Base-by-base conservation (phyloP, 2,888 invertebrate species). In the Gymnosoma rotundatum region DNA sequence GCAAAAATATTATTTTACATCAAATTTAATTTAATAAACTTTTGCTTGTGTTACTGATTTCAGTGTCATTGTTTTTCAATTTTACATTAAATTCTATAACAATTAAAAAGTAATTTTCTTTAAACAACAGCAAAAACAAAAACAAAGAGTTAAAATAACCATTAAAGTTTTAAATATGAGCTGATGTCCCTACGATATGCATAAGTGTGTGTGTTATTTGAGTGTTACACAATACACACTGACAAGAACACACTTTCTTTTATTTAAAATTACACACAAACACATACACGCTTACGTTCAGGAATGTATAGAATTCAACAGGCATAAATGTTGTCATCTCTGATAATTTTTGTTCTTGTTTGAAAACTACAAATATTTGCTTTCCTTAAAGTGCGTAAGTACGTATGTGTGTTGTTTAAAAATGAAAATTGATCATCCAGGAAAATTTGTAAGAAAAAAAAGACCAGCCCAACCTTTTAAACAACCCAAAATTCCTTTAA, bases 21-120 rank as follows among this genome's bases (percentile, higher is more conserved):
- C 12, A 20, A 21, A 16, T 5, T 48, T 48, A 48, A 16, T 50
- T 66, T 48, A 50, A 48, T 66, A 50, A 50, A 66, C 18, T 66
- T 7, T 50, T n/a, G 14, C 21, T 25, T 8, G 8, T 10, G 45
- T 48, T 25, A 45, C 1, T 16, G 9, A 48, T 48, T 48, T 48
- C 14, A n/a, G 16, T 6, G 16, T 7, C 18, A 52, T 14, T 36
- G 42, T 16, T 45, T 8, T 45, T n/a, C 21, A 42, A 18, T 2
- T 16, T 45, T 72, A 64, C 54, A 75, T 83, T 78, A 73, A 84
- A 86, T 86, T 86, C 83, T 83, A 78, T 83, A 86, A 86, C 86
- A 87, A 88, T 88, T 88, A 86, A 83, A 87, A 83, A 83, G 82
- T 85, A 87, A 88, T 87, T 87, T 84, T 79, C 75, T 66, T 74